phyloP scores from a whole-genome alignment of 2,113 vertebrate genomes.

The Aspiorhynchus laticeps region DNA sequence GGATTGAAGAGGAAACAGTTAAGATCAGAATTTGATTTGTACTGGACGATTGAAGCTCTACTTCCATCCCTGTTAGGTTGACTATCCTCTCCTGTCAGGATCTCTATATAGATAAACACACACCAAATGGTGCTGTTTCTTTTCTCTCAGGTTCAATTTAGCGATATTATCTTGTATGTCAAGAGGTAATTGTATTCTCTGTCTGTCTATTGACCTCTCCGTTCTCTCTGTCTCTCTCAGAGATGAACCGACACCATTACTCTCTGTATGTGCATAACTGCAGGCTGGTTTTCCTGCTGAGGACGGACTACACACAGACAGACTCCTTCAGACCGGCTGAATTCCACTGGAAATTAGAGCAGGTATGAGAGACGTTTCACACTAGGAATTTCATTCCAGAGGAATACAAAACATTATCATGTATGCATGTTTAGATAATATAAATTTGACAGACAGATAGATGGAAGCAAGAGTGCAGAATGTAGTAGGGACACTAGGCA shows the following conservation, averaged over 20 bases:
- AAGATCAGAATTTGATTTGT: conserved; percentile 10
- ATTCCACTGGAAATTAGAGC: conserved; percentile 98
- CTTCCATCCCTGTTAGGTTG: not conserved
- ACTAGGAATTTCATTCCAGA: not conserved
- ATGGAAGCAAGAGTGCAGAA: not conserved
- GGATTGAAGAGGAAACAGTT: not conserved
- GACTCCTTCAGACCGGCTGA: conserved; percentile 94
- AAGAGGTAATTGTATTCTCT: conserved; percentile 32
- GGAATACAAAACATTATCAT: not conserved
- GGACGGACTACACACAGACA: conserved; percentile 91
- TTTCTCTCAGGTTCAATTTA: conserved; percentile 18
- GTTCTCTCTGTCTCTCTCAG: conserved; percentile 71
- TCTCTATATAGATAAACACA: conserved; percentile 26
- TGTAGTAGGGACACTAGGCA: no score
- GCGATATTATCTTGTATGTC: conserved; percentile 28
- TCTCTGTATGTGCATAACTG: conserved; percentile 97
- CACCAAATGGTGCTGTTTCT: conserved; percentile 10
- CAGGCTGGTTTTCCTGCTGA: conserved; percentile 90
- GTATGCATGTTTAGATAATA: not conserved
- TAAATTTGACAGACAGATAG: not conserved
- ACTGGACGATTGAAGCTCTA: not conserved
- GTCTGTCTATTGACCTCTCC: conserved; percentile 47
- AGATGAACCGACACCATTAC: conserved; percentile 98
- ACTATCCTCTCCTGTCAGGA: not conserved
- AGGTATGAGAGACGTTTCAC: conserved; percentile 74